Conservation (phyloP, 2,888 invertebrate species). For the Antitype chi region DNA sequence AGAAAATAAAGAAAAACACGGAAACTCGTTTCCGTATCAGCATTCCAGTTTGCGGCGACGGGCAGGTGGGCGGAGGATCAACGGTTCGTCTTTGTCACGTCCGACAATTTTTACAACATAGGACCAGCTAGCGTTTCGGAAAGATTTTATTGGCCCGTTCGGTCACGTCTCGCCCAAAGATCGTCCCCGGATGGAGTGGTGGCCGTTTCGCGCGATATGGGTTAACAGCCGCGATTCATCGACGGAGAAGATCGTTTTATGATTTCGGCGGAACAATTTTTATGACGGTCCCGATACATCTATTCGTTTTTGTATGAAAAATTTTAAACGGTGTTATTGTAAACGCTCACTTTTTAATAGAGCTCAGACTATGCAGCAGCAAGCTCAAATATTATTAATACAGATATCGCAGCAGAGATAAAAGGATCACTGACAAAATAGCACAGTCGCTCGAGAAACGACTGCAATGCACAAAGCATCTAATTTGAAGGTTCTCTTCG, state of each 20-base stretch:
- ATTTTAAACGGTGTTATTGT: constrained; percentile 53
- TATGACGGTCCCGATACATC: constrained; percentile 69
- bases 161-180: constrained; percentile 86
- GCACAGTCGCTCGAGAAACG: constrained; percentile 64
- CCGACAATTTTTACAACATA: constrained; percentile 80
- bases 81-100: constrained; percentile 77
- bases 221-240: constrained; percentile 84
- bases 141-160: constrained; percentile 85
- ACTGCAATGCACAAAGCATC: constrained; percentile 75
- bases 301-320: constrained; percentile 56
- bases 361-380: neutral
- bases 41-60: constrained; percentile 64
- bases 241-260: constrained; percentile 85
- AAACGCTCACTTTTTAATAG: constrained; percentile 33
- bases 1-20: constrained; percentile 47
- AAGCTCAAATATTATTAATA: constrained; percentile 38
- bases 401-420: constrained; percentile 55
- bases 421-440: constrained; percentile 62
- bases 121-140: constrained; percentile 75
- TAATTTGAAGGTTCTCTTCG: constrained; percentile 78
- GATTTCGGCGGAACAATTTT: constrained; percentile 80
- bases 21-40: constrained; percentile 56
- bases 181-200: constrained; percentile 81
- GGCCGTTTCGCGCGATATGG: constrained; percentile 82
- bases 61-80: constrained; percentile 62